Percentiles rank a stretch among this genome's conserved stretches.
Evolutionary conservation across 2,113 vertebrate genomes (phyloP).

Genomic region (Podarcis cretensis): DNA sequence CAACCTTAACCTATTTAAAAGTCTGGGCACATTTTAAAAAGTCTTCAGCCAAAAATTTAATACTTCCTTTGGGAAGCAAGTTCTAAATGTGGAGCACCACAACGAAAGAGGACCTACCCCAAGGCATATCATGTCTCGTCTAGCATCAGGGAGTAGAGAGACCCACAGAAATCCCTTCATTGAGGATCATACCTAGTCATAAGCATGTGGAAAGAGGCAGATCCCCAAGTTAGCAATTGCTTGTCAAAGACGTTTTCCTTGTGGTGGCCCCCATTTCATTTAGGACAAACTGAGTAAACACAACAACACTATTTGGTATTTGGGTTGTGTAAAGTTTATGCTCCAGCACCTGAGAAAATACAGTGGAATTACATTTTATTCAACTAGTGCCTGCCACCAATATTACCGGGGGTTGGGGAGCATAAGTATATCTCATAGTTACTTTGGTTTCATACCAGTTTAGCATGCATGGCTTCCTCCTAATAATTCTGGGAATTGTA

Average conservation of each 20-base stretch:
- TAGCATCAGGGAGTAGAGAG: neutral
- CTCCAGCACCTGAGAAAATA: too few relatives aligned
- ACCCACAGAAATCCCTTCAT: neutral
- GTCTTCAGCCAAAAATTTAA: neutral
- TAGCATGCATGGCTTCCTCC: neutral
- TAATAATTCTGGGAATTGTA: neutral
- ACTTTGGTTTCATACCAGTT: neutral
- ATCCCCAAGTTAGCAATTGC: neutral
- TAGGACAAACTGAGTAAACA: neutral
- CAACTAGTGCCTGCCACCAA: neutral
- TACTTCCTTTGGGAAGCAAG: neutral
- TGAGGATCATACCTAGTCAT: neutral
- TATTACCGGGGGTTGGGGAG: neutral
- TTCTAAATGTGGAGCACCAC: neutral
- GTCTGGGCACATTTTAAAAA: neutral
- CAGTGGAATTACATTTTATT: too few relatives aligned
- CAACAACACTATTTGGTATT: neutral
- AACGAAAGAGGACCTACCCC: too few relatives aligned
- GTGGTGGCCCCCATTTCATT: neutral
- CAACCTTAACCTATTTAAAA: neutral
- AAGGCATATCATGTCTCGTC: too few relatives aligned
- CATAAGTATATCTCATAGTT: neutral
- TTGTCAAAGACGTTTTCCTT: neutral
- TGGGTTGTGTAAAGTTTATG: too few relatives aligned
- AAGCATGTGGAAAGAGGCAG: neutral